Base-by-base conservation (phyloP, 2,113 vertebrate species). In the Cepphus grylle region DNA sequence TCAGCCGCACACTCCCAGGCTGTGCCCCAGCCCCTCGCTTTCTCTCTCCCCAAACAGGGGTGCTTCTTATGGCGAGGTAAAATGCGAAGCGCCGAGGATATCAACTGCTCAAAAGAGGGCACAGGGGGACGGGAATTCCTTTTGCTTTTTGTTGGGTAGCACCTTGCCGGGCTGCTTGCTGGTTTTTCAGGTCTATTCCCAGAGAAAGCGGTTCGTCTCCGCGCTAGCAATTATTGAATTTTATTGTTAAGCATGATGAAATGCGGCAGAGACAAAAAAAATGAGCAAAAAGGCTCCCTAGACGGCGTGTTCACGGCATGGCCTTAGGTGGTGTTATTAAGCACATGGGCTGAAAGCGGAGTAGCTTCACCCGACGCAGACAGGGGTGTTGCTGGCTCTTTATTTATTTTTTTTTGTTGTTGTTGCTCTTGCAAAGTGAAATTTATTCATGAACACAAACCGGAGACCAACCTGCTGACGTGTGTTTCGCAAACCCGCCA, bases 211-310 rank as follows among this genome's bases (percentile, higher is more conserved):
- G 72, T 76, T 95, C 82, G 77, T 86, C 71, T 88, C 67, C 58
- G 11, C 0, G 1, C 63, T 78, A 58, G 56, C 80, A 95, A 94
- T 96, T 92, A 90, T 66, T 92, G 93, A 86, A 93, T 96, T 94
- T 95, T 93, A 72, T 80, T 95, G 94, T 96, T 81, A 95, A 92
- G 70, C 86, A 43, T 86, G 81, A 94, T 85, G 84, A 94, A 96
- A 91, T 73, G 76, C 6, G 45, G 62, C 92, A 88, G 87, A 66
- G 58, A 52, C 45, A 23, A 81, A 88, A 92, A 94, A 94, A 93
- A 88, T 3, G 76, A 90, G 81, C 50, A 86, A 74, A 86, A 90
- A 81, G 52, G 29, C 23, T 96, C 82, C 87, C 89, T 62, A 81
- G 91, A 62, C 0, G 0, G 56, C 2, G 2, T n/a, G 49, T 93